Percentiles rank a stretch among this genome's conserved stretches.
These are phyloP conservation scores for Fragum sueziense DNA, from an alignment of 2,888 invertebrate species.

Conservation along the genomic window DNA sequence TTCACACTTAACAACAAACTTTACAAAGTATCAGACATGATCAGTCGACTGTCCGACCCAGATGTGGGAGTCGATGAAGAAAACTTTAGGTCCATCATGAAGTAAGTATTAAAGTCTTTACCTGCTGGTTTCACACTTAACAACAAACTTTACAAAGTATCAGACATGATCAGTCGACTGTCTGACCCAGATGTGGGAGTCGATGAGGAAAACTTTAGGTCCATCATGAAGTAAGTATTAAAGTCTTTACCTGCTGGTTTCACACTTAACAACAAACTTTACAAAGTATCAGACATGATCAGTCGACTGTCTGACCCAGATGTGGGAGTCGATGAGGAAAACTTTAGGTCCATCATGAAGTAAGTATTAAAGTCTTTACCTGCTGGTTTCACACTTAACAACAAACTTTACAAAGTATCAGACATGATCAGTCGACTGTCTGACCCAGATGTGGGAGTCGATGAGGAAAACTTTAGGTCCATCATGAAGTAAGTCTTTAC, in stretches of 20 bases:
- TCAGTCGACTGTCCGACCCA: constrained; percentile 92
- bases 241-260: too few species aligned
- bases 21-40: constrained; percentile 96
- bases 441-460: constrained; percentile 88
- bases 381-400: too few species aligned
- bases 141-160: too few species aligned
- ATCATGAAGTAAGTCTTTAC: constrained; percentile 91
- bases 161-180: constrained; percentile 95
- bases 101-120: too few species aligned
- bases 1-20: too few species aligned
- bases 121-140: too few species aligned
- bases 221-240: constrained; percentile 90
- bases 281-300: constrained; percentile 96
- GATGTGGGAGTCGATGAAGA: constrained; percentile 88
- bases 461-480: constrained; percentile 89
- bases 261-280: too few species aligned
- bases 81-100: constrained; percentile 90
- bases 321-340: constrained; percentile 87
- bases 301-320: constrained; percentile 92
- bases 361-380: too few species aligned
- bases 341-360: constrained; percentile 91
- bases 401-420: constrained; percentile 95
- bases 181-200: constrained; percentile 89
- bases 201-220: constrained; percentile 89
- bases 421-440: constrained; percentile 96